phyloP scores from a whole-genome alignment of 2,888 invertebrate species.

The Octonoba sinensis region DNA sequence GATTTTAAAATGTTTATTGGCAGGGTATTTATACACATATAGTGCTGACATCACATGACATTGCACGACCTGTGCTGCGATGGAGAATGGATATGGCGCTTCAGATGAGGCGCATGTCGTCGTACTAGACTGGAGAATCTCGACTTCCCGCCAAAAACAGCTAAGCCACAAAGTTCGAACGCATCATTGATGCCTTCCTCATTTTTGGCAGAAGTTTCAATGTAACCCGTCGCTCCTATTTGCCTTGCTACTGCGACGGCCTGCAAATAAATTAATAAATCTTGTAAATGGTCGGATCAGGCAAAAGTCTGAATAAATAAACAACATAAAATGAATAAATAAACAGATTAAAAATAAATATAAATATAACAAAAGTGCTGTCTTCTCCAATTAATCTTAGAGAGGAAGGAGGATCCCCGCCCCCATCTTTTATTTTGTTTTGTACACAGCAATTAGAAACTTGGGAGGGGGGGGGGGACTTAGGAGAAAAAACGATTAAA shows the following conservation, averaged over 20 bases:
- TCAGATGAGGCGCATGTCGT: conserved; percentile 49
- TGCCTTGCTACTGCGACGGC: conserved; percentile 77
- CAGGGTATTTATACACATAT: neutral
- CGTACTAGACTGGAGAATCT: conserved; percentile 69
- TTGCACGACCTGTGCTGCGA: conserved; percentile 32
- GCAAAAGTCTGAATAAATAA: neutral
- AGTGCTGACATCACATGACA: conserved; percentile 36
- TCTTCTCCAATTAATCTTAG: too few relatives aligned
- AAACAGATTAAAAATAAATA: too few relatives aligned
- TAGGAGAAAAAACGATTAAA: too few relatives aligned
- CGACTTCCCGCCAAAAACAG: conserved; percentile 77
- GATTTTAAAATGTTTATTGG: neutral
- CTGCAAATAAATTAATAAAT: conserved; percentile 70
- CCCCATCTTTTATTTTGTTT: too few relatives aligned
- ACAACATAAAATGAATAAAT: neutral
- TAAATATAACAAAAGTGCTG: too few relatives aligned
- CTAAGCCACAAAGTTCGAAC: conserved; percentile 78
- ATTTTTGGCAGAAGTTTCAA: conserved; percentile 78
- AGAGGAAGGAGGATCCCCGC: too few relatives aligned
- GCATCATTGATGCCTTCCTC: conserved; percentile 77
- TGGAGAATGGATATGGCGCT: conserved; percentile 26
- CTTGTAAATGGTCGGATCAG: neutral
- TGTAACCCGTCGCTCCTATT: conserved; percentile 78
- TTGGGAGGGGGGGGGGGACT: too few relatives aligned
- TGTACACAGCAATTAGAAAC: too few relatives aligned